A percentile compares a stretch with the other conserved stretches of the same genome.
phyloP scores from a whole-genome alignment of 2,113 vertebrate genomes.

The Ameiurus melas region DNA sequence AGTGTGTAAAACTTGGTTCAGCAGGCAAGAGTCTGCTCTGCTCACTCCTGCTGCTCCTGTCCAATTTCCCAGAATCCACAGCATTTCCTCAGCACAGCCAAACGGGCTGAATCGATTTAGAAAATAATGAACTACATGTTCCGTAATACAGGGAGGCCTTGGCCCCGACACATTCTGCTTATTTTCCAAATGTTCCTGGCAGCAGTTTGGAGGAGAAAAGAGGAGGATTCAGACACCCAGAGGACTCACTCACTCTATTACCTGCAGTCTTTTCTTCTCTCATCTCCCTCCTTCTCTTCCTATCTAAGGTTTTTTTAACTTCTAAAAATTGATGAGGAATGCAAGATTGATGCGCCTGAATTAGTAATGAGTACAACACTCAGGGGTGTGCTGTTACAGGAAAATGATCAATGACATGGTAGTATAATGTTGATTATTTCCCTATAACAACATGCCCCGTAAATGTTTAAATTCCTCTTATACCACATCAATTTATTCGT shows the following conservation, averaged over 20 bases:
- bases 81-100: constrained; percentile 6
- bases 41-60: constrained; percentile 19
- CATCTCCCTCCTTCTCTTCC: background rate
- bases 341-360: constrained; percentile 9
- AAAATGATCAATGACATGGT: background rate
- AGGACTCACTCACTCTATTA: constrained; percentile 26
- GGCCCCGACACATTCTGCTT: constrained; percentile 43
- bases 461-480: background rate
- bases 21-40: constrained; percentile 12
- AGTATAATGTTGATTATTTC: background rate
- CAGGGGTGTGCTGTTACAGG: background rate
- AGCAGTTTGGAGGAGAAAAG: constrained; percentile 31
- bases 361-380: background rate
- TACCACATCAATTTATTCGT: background rate
- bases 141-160: constrained; percentile 41
- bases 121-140: constrained; percentile 51
- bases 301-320: constrained; percentile 8
- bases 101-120: constrained; percentile 46
- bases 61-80: constrained; percentile 33
- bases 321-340: constrained; percentile 19
- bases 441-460: background rate
- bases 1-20: background rate
- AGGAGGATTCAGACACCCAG: constrained; percentile 25
- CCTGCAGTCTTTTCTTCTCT: background rate
- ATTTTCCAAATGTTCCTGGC: constrained; percentile 47